A percentile compares a stretch with the other conserved stretches of the same genome.
These are phyloP conservation scores for Ariopsis seemanni DNA, from an alignment of 2,113 vertebrate genomes.

Conservation along the genomic window DNA sequence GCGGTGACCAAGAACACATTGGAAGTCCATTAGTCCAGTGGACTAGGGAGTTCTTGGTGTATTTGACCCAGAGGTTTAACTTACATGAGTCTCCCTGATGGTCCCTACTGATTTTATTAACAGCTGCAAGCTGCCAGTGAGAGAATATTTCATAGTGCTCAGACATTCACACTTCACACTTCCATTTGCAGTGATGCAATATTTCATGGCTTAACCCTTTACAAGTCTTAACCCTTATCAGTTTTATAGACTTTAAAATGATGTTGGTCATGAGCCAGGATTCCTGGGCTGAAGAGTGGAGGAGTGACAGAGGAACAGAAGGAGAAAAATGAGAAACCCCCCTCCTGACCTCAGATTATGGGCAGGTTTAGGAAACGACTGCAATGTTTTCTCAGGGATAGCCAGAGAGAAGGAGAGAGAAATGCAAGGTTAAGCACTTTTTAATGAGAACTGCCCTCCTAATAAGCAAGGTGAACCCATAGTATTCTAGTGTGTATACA, in stretches of 20 bases:
- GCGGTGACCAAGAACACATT: neutral
- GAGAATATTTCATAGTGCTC: conserved; percentile 4
- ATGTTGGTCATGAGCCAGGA: neutral
- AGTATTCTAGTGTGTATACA: neutral
- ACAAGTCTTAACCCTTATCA: neutral
- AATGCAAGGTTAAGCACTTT: conserved; percentile 50
- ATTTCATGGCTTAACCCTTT: neutral
- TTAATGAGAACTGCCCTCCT: conserved; percentile 56
- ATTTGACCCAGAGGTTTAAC: conserved; percentile 2
- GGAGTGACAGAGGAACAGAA: neutral
- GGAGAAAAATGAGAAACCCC: neutral
- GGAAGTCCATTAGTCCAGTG: neutral
- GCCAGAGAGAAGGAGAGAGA: conserved; percentile 21
- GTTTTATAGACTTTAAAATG: conserved; percentile 17
- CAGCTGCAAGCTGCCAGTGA: conserved; percentile 17
- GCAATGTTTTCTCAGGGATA: conserved; percentile 7
- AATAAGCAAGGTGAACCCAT: conserved; percentile 55
- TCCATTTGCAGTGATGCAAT: conserved; percentile 1
- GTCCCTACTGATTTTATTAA: conserved; percentile 23
- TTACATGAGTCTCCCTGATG: neutral
- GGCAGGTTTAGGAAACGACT: conserved; percentile 34
- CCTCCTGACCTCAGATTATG: conserved; percentile 29
- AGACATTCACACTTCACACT: conserved; percentile 10
- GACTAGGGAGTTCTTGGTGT: neutral
- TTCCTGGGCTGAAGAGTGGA: neutral